Evolutionary conservation across 1,140 invertebrate genomes (phyloP), one percentile per base, ranked within the genome.

Genomic region (Gryllus bimaculatus): DNA sequence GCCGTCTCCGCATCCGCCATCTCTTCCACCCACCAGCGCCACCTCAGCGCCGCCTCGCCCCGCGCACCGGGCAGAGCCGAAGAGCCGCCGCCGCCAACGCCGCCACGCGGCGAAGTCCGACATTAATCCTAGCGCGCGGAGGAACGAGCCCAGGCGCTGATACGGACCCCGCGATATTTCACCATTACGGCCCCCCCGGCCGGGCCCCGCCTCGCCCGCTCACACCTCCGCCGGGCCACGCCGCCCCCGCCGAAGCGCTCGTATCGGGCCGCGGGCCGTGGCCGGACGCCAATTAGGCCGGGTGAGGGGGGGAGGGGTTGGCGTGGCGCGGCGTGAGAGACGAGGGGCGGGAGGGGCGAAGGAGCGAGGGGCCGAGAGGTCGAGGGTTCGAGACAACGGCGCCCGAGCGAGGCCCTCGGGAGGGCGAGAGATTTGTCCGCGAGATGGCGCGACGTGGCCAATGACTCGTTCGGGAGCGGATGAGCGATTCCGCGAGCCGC

Each of bases 111-210:
- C 10, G 54, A 13, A 7, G 54, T 66, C 54, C 18, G 54, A 66
- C 54, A 66, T 66, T 66, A 66, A 66, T 66, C 54, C 54, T 66
- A 66, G 54, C 10, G 54, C 54, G 54, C 54, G 54, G 26, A 66
- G 54, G 54, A 66, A 66, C 54, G 54, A 18, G 54, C 54, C 54
- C 10, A 18, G 54, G 18, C 54, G 54, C 54, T 18, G 54, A 66
- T 66, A 66, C 54, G 54, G 54, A 66, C 54, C 54, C 54, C 54
- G 54, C 54, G 54, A 66, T 66, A 66, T 66, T 66, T 66, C 54
- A 66, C 54, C 7, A 66, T 66, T 66, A 66, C 54, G 54, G 54
- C 54, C 54, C 10, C 10, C 54, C 54, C 10, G 54, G 54, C 54
- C 54, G 10, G 54, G 10, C 54, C 18, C 54, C 54, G 54, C 10